Percentiles rank a stretch among this genome's conserved stretches.
These are phyloP conservation scores for Catharus fuscescens DNA, from an alignment of 2,113 vertebrate species.

Conservation along the genomic window DNA sequence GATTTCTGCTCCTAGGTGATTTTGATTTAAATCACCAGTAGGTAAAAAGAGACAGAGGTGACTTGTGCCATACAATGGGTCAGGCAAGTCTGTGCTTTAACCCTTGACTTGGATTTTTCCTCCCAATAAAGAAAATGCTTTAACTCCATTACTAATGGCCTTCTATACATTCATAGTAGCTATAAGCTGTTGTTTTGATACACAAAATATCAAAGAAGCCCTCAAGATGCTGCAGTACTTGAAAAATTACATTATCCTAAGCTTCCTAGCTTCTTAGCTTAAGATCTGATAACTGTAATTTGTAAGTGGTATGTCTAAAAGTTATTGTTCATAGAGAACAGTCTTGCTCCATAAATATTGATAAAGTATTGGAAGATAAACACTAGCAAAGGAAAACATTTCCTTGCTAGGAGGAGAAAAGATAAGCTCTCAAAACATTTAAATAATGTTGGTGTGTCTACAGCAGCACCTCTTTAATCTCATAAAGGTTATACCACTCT, in stretches of 20 bases:
- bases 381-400: neutral
- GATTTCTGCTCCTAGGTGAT: neutral
- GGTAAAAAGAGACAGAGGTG: neutral
- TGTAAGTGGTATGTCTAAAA: neutral
- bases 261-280: neutral
- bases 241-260: neutral
- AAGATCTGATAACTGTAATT: neutral
- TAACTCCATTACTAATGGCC: neutral
- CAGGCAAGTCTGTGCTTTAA: neutral
- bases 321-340: neutral
- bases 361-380: neutral
- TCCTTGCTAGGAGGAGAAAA: neutral
- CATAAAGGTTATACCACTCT: neutral
- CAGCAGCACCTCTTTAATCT: slow-evolving; percentile 16
- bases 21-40: neutral
- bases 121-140: neutral
- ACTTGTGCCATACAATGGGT: neutral
- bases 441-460: neutral
- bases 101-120: neutral
- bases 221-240: neutral
- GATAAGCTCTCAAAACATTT: neutral
- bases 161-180: neutral
- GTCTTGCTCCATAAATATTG: neutral
- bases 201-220: neutral
- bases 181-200: neutral